phyloP scores from a whole-genome alignment of 2,888 invertebrate species.

The Cataglyphis rosenhaueri region DNA sequence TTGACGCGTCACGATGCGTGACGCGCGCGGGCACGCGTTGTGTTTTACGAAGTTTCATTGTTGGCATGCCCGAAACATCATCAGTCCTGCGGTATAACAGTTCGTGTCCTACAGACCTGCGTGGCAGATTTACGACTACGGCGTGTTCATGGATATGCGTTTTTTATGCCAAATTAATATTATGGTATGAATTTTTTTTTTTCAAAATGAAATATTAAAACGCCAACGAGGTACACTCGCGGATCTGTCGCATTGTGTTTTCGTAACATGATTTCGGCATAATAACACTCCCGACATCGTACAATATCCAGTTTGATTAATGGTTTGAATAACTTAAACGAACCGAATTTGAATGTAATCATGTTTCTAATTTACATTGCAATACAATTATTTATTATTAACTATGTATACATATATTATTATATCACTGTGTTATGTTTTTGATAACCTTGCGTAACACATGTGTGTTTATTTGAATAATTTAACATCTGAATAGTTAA shows the following conservation, averaged over 20 bases:
- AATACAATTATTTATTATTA: constrained; percentile 36
- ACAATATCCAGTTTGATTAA: constrained; percentile 29
- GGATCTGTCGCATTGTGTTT: neutral
- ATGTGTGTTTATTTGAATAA: constrained; percentile 11
- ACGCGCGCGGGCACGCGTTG: constrained; percentile 39
- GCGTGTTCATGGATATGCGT: constrained; percentile 17
- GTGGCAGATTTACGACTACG: constrained; percentile 45
- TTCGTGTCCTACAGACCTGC: constrained; percentile 11
- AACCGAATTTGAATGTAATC: constrained; percentile 35
- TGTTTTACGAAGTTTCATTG: constrained; percentile 64
- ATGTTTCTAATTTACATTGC: constrained; percentile 27
- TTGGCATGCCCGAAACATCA: constrained; percentile 51
- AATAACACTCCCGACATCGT: constrained; percentile 2
- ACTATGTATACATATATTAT: neutral
- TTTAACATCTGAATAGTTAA: constrained; percentile 22
- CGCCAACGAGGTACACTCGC: constrained; percentile 10
- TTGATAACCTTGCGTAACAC: neutral
- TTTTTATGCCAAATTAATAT: constrained; percentile 52
- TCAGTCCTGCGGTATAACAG: constrained; percentile 49
- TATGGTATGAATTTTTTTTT: constrained; percentile 48
- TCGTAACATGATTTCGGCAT: neutral
- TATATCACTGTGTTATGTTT: neutral
- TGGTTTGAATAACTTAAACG: constrained; percentile 40
- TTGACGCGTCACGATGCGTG: constrained; percentile 34
- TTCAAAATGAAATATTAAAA: constrained; percentile 44